Base-by-base conservation (phyloP, 2,888 invertebrate genomes). In the Sicus ferrugineus region DNA sequence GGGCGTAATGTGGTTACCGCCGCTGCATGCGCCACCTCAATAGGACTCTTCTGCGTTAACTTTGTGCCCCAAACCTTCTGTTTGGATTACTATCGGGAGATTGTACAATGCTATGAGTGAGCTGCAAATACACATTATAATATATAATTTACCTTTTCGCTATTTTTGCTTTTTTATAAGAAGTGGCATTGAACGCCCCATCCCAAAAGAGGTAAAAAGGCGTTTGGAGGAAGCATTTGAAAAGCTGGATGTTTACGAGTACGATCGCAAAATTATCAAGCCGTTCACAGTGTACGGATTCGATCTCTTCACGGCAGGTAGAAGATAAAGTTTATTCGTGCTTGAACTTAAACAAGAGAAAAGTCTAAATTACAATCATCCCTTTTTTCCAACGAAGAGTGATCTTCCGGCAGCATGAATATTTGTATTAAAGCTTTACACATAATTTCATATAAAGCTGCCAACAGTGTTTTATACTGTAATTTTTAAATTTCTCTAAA, bases 261-360 rank as follows among this genome's bases (percentile, higher is more conserved):
- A 85, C 7, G 87, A 89, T 58, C 84, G 84, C 31, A 86, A 86
- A 71, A 78, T 88, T 26, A 86, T 90, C 54, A 85, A 88, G 72
- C 90, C 92, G 0, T 95, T 94, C 78, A 88, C 89, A 74, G 90
- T 90, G 2, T 89, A 87, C 85, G 93, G 94, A 26, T 91, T 91
- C 83, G 91, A 95, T 80, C 79, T 92, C 38, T 89, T 90, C 79
- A 88, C 90, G 84, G 90, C 90, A 52, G 95, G 94, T 80, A 50
- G 3, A 34, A 6, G 2, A 2, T 62, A 16, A n/a, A 30, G 21
- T 16, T 5, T 9, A 6, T 31, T 59, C 63, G 2, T 38, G 69
- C 80, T 81, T 16, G 14, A n/a, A 1, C 4, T 23, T 19, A 50
- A 64, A 21, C n/a, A 63, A 19, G 50, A 11, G 9, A 5, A 11